Evolutionary conservation across 2,797 vertebrate species (phyloP).

Genomic region (Karalla daura): DNA sequence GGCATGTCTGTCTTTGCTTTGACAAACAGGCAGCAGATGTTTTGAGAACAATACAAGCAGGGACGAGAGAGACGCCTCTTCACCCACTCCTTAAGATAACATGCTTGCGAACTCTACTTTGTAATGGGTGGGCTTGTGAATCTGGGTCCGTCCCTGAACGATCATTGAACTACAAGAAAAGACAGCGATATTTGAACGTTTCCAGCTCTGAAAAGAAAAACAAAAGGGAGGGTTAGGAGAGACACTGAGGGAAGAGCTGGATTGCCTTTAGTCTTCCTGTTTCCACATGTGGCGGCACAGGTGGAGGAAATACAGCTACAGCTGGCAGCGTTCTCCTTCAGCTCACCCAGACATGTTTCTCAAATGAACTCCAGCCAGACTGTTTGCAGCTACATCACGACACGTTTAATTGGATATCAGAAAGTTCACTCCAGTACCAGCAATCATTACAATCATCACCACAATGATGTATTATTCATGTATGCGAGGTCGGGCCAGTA

Average conservation of each 20-base stretch:
- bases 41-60: no score
- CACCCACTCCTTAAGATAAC: no score
- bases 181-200: neutral
- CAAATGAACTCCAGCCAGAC: constrained; percentile 5
- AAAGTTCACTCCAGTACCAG: constrained; percentile 38
- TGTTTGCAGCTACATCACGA: constrained; percentile 20
- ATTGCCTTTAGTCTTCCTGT: constrained; percentile 12
- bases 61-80: no score
- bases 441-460: constrained; percentile 16
- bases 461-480: constrained; percentile 31
- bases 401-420: constrained; percentile 33
- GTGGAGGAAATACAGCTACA: constrained; percentile 40
- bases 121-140: no score
- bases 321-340: constrained; percentile 33
- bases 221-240: constrained; percentile 1
- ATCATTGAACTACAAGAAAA: no score
- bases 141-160: no score
- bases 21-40: no score
- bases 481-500: constrained; percentile 24
- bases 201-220: neutral
- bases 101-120: no score
- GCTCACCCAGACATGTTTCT: constrained; percentile 12
- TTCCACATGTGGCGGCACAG: constrained; percentile 31
- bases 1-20: no score
- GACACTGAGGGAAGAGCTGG: no score